Evolutionary conservation across 2,797 vertebrate species (phyloP), one percentile per base, ranked within the genome.

Genomic region (Botia almorhae): DNA sequence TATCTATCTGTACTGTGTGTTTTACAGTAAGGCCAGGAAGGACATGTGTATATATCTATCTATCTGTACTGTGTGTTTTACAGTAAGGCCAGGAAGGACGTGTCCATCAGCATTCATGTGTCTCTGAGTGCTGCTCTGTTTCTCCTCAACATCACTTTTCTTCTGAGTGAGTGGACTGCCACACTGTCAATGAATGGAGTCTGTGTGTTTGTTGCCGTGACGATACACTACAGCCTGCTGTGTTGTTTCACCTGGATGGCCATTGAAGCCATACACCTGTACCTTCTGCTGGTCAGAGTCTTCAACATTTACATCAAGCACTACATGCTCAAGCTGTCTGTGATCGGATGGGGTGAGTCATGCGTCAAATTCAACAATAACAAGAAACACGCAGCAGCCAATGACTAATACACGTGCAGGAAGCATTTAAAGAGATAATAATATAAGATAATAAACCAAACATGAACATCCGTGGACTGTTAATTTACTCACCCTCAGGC

Each of bases 211-310:
- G 68, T 92, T 0, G 95, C 91, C 0, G 92, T 90, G 0, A 0
- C 90, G 81, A 92, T 94, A 61, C 95, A 96, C 81, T 96, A 92
- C 87, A 92, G 91, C 65, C 81, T 96, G 83, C 93, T 97, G 83
- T 93, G 92, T 84, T 91, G 87, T 80, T 96, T 97, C 90, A 95
- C 93, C 81, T 97, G 96, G 96, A 96, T 85, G 83, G 89, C 84
- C 0, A 87, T 97, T 19, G 96, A 97, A 84, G 94, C 93, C 4
- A 88, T 95, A 6, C 96, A 97, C 80, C 92, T 96, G 21, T 96
- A 96, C 71, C 84, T 96, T 0, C 84, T 96, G 23, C 84, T 93
- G 0, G 75, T 97, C 43, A 94, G 90, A 87, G 95, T 96, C 81
- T 95, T 95, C 0, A 96, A 96, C 86, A 94, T 84, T 85, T 88